Base-by-base conservation (phyloP, 2,888 invertebrate genomes). In the Galerucella calmariensis region DNA sequence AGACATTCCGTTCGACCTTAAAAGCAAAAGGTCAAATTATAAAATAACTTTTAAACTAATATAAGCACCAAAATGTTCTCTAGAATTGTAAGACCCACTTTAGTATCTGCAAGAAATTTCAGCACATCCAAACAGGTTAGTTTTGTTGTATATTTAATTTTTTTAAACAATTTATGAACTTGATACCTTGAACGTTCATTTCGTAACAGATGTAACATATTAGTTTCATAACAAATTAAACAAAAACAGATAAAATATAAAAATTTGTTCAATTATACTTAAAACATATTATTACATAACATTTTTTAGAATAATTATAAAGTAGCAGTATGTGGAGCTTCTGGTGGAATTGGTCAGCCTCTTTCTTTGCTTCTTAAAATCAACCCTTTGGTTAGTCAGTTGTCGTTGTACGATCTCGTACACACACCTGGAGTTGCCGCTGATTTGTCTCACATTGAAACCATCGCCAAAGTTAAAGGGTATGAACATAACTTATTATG, bases 271-370 rank as follows among this genome's bases (percentile, higher is more conserved):
- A 20, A n/a, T 65, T 1, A 65, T 11, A 41, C 4, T 20, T 2
- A 1, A 8, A 16, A 56, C 10, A 0, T 65, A 14, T 48, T 69
- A 73, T n/a, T n/a, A n/a, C 69, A 73, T 75, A 72, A 67, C 75
- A 78, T 87, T 76, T 86, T 88, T 44, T 83, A 96, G 96, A 92
- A 90, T 81, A 93, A 95, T 90, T 93, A 92, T 84, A 97, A 97
- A 92, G 98, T 99, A 67, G 95, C 97, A 79, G 97, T 99, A 77
- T 93, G 97, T 87, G 99, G 99, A 72, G 99, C 98, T 1, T 92
- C 95, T 82, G 99, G 99, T 77, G 99, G 99, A 73, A 99, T 99
- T 86, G 99, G 99, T 3, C 98, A 99, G 88, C 98, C 99, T 11
- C 88, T 99, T 82, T 94, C 97, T 11, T 90, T 99, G 78, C 91